Evolutionary conservation across 2,888 invertebrate genomes (phyloP).

Genomic region (Eucriotettix oculatus): DNA sequence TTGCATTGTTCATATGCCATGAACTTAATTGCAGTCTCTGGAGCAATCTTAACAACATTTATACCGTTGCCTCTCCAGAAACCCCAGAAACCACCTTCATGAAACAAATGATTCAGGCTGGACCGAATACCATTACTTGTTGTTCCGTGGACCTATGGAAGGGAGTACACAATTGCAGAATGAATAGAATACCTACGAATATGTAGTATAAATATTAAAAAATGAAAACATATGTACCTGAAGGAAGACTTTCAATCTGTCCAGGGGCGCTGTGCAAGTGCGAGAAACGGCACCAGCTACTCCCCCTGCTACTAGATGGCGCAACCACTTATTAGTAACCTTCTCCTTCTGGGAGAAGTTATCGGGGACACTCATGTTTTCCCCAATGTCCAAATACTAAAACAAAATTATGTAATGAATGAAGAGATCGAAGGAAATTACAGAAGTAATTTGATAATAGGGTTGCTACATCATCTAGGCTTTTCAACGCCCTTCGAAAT

Average conservation of each 20-base stretch:
- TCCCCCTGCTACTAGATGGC: constrained; percentile 88
- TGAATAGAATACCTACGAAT: too few species aligned
- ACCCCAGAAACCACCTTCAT: constrained; percentile 83
- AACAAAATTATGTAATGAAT: constrained; percentile 21
- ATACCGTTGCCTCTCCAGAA: constrained; percentile 98
- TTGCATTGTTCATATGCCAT: constrained; percentile 96
- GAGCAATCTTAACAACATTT: constrained; percentile 96
- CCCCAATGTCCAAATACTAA: constrained; percentile 89
- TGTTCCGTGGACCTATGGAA: constrained; percentile 66
- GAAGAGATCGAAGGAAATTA: too few species aligned
- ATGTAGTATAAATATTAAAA: too few species aligned
- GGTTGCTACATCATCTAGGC: too few species aligned
- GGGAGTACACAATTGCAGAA: not conserved
- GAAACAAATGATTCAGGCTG: constrained; percentile 71
- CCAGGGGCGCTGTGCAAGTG: constrained; percentile 92
- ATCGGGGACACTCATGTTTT: constrained; percentile 95
- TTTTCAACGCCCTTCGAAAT: too few species aligned
- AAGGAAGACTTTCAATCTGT: constrained; percentile 55
- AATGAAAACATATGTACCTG: too few species aligned
- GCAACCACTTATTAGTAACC: constrained; percentile 98
- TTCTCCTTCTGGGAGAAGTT: constrained; percentile 94
- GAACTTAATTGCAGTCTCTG: constrained; percentile 97
- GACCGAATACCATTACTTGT: constrained; percentile 38
- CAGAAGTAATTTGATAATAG: too few species aligned
- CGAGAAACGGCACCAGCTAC: constrained; percentile 91